Percentiles rank a stretch among this genome's conserved stretches.
phyloP scores from a whole-genome alignment of 1,140 invertebrate species.

The Mercenaria mercenaria region DNA sequence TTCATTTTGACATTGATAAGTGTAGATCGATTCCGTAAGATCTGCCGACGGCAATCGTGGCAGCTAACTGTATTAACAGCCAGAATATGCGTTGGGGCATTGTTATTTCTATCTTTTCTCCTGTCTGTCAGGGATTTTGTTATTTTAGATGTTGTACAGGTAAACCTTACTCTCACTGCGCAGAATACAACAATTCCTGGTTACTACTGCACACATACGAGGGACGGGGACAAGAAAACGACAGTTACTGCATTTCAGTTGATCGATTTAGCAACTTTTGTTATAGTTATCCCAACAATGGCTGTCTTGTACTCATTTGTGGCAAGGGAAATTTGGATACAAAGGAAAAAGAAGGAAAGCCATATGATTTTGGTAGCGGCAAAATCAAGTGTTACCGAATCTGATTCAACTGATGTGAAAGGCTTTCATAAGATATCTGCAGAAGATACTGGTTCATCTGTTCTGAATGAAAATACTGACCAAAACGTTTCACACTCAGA shows the following conservation, averaged over 20 bases:
- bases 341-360: not conserved
- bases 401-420: not conserved
- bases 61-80: not conserved
- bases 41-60: not conserved
- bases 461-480: not conserved
- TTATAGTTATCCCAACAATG: not conserved
- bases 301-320: not conserved
- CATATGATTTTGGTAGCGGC: not conserved
- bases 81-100: not conserved
- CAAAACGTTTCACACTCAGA: not conserved
- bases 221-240: not conserved
- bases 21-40: conserved; percentile 8
- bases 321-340: not conserved
- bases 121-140: not conserved
- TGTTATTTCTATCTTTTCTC: not conserved
- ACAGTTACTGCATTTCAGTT: not conserved
- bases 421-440: not conserved
- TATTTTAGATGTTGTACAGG: conserved; percentile 1
- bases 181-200: not conserved
- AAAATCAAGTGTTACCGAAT: not conserved
- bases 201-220: not conserved
- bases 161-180: not conserved
- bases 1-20: not conserved
- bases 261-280: not conserved
- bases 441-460: not conserved